phyloP scores from a whole-genome alignment of 1,140 invertebrate species.

The Thereuonema tuberculata region DNA sequence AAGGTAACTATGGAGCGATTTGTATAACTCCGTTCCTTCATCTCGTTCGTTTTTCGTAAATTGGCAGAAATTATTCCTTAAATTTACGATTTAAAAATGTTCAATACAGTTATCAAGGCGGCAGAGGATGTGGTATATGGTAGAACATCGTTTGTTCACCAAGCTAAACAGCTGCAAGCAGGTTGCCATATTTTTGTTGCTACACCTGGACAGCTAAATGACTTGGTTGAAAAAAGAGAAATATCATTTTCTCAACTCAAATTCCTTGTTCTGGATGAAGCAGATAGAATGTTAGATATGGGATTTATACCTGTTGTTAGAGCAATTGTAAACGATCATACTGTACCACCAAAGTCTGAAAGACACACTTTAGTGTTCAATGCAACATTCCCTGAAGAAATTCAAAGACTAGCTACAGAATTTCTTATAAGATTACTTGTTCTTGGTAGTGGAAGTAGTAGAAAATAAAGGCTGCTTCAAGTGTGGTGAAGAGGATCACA shows the following conservation, averaged over 20 bases:
- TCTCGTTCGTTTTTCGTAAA: no score
- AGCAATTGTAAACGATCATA: slow-evolving; percentile 53
- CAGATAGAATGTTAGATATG: slow-evolving; percentile 92
- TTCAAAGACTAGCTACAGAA: slow-evolving; percentile 57
- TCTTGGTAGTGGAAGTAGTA: slow-evolving; percentile 68
- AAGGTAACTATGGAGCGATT: no score
- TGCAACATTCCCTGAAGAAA: slow-evolving; percentile 73
- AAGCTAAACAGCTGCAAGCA: slow-evolving; percentile 43
- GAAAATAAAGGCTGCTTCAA: no score
- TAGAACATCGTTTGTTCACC: slow-evolving; percentile 60
- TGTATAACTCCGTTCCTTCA: no score
- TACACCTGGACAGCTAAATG: slow-evolving; percentile 79
- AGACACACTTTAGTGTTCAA: slow-evolving; percentile 83
- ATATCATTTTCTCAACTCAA: slow-evolving; percentile 47
- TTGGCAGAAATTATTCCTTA: no score
- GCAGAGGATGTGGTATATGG: slow-evolving; percentile 68
- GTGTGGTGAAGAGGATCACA: no score
- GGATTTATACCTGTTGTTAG: slow-evolving; percentile 67
- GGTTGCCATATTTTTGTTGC: slow-evolving; percentile 86
- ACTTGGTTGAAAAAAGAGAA: slow-evolving; percentile 61
- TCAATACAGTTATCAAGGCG: no score
- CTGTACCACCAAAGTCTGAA: slow-evolving; percentile 52
- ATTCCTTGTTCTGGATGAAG: slow-evolving; percentile 86
- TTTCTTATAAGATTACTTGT: slow-evolving; percentile 69
- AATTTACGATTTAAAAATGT: no score